Evolutionary conservation across 2,797 vertebrate species (phyloP).

Genomic region (Anas flavirostris): DNA sequence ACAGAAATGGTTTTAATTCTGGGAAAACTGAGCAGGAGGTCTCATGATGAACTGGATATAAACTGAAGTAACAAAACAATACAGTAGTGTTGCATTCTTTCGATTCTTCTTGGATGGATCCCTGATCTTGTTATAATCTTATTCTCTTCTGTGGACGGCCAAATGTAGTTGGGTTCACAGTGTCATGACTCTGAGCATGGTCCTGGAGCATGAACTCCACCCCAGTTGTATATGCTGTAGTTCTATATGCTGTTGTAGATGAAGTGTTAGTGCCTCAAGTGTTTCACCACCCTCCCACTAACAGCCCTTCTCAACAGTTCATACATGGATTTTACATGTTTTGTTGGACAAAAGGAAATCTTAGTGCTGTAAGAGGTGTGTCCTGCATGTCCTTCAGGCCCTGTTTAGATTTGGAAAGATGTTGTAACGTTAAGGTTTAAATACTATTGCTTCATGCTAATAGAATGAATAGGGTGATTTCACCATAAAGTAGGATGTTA

Average conservation of each 20-base stretch:
- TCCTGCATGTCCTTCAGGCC: neutral
- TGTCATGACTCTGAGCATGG: neutral
- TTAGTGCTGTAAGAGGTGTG: neutral
- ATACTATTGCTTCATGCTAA: neutral
- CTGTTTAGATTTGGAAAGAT: neutral
- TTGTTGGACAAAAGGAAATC: neutral
- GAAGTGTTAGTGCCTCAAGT: neutral
- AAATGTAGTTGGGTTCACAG: rapidly evolving
- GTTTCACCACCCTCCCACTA: neutral
- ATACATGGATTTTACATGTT: neutral
- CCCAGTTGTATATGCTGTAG: neutral
- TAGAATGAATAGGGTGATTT: neutral
- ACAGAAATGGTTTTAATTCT: neutral
- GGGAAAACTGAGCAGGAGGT: neutral
- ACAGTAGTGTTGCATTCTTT: neutral
- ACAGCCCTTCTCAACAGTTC: neutral
- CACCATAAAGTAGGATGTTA: neutral
- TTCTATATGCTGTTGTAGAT: neutral
- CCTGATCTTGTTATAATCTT: neutral
- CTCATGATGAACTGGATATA: neutral
- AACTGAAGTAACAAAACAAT: neutral
- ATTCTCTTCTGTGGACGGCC: neutral
- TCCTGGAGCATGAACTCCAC: neutral
- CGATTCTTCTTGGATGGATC: neutral
- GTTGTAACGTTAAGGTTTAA: neutral